Base-by-base conservation (phyloP, 2,113 vertebrate genomes). In the Lophius piscatorius region DNA sequence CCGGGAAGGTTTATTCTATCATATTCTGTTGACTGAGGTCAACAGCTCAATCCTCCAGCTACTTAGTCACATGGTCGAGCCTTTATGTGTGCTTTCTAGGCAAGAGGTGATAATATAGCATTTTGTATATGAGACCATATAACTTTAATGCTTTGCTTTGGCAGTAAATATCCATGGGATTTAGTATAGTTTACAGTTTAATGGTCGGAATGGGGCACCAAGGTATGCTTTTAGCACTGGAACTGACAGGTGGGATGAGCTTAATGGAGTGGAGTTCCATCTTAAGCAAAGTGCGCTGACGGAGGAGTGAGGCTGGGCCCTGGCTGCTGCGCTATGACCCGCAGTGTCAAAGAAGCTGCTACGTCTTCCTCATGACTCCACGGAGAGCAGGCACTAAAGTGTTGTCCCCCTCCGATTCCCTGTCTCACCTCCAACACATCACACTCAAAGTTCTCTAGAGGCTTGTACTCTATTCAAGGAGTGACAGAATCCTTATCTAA, bases 221-320 rank as follows among this genome's bases (percentile, higher is more conserved):
- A 81, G 64, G 77, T 46, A 59, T 48, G 78, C 80, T 87, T 86
- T 87, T 84, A 87, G 78, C 63, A 61, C 23, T 57, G 39, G 35
- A 55, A 22, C 33, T 70, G 72, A 71, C 26, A 46, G 61, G 45
- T 31, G 18, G 26, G 70, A 67, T 52, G 40, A 62, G 63, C 52
- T 65, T 83, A 81, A 87, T 82, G 82, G 78, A 67, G 71, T 76
- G 60, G 21, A 59, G 52, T 60, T 55, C 6, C 54, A 72, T 70
- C 67, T 84, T 73, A 68, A 70, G 57, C 33, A 85, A 82, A 83
- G 59, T 49, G 63, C 17, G 0, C 28, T 14, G 51, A 74, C 23
- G 7, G 21, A 52, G 57, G 34, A 57, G 52, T 44, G 33, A 29
- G 66, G 28, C 63, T 48, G 38, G 42, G 22, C 20, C 47, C 22